These are phyloP conservation scores for Agrotis puta DNA, from an alignment of 2,888 invertebrate genomes.

Conservation along the genomic window DNA sequence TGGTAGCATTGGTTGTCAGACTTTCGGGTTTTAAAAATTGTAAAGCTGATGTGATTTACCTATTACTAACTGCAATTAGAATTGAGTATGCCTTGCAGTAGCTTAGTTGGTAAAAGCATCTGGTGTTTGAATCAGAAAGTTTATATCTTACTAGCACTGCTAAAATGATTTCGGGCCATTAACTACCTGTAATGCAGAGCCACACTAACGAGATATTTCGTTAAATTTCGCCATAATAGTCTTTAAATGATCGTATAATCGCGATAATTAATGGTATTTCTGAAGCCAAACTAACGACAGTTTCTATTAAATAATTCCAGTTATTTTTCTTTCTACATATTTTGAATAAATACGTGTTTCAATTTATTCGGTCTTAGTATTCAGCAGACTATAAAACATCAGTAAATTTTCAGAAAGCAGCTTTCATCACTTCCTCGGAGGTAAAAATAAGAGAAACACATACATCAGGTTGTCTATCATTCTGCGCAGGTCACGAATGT, in stretches of 20 bases:
- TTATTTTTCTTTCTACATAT: neutral
- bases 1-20: neutral
- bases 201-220: no score
- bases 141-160: no score
- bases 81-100: no score
- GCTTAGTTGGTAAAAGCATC: no score
- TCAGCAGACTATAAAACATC: constrained; percentile 9
- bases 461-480: constrained; percentile 16
- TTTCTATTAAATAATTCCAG: neutral
- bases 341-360: neutral
- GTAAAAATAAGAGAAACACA: constrained; percentile 3
- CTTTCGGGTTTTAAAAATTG: no score
- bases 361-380: neutral
- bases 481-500: constrained; percentile 52
- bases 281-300: no score
- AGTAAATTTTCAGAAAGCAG: neutral
- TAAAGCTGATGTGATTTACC: no score
- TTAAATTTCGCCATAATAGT: no score
- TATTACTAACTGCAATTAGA: no score
- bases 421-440: constrained; percentile 7
- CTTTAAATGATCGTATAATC: no score
- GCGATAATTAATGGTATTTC: no score
- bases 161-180: neutral
- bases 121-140: no score
- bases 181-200: neutral